Percentiles rank a stretch among this genome's conserved stretches.
Evolutionary conservation across 2,113 vertebrate genomes (phyloP).

Genomic region (Xiphophorus hellerii): DNA sequence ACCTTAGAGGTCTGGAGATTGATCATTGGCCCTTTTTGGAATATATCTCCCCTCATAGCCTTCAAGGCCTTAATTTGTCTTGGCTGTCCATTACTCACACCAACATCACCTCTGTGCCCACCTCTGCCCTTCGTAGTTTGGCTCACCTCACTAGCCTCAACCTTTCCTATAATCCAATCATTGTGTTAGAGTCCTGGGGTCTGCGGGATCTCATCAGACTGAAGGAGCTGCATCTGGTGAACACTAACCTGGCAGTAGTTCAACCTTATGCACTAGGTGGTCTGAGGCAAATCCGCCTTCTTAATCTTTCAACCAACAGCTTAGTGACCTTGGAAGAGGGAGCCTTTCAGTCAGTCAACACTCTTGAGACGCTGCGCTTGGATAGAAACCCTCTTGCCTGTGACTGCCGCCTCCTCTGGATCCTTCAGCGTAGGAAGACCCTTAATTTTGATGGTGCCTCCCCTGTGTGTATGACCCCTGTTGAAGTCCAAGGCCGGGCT

Average conservation of each 20-base stretch:
- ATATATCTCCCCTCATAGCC: slow-evolving; percentile 88
- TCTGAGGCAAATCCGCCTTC: slow-evolving; percentile 89
- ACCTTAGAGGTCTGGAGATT: slow-evolving; percentile 89
- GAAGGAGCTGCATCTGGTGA: slow-evolving; percentile 93
- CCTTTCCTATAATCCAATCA: slow-evolving; percentile 95
- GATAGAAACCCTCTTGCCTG: slow-evolving; percentile 95
- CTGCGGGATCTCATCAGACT: slow-evolving; percentile 91
- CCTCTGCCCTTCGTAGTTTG: slow-evolving; percentile 88
- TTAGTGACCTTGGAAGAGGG: slow-evolving; percentile 91
- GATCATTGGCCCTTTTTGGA: slow-evolving; percentile 94
- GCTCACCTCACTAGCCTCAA: slow-evolving; percentile 91
- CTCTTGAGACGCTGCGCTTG: slow-evolving; percentile 90
- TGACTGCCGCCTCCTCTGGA: slow-evolving; percentile 96
- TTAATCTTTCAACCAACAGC: slow-evolving; percentile 92
- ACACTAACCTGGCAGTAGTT: slow-evolving; percentile 84
- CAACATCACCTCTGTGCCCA: slow-evolving; percentile 92
- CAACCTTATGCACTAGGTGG: slow-evolving; percentile 91
- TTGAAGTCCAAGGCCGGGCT: slow-evolving; percentile 88
- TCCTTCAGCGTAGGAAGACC: slow-evolving; percentile 93
- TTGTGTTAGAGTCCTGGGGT: slow-evolving; percentile 89
- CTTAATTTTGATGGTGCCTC: slow-evolving; percentile 91
- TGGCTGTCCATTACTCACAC: slow-evolving; percentile 95
- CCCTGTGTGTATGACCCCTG: slow-evolving; percentile 87
- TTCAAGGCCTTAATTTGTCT: slow-evolving; percentile 93
- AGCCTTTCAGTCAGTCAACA: slow-evolving; percentile 94